Percentiles rank a stretch among this genome's conserved stretches.
These are phyloP conservation scores for Azemiops feae DNA, from an alignment of 2,113 vertebrate genomes.

Conservation along the genomic window DNA sequence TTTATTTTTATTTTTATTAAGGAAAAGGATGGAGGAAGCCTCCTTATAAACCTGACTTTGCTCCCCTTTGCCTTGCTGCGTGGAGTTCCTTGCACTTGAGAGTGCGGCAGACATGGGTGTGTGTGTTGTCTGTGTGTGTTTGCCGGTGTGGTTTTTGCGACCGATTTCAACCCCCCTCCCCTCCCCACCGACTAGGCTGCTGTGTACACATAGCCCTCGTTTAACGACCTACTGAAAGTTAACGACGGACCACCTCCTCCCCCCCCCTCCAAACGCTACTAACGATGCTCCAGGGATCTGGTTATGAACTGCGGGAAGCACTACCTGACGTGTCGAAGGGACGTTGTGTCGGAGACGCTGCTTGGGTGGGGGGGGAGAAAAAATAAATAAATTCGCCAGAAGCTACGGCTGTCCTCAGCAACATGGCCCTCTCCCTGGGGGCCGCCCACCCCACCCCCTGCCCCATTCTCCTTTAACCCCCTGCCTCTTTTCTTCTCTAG, in stretches of 20 bases:
- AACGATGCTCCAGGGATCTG: background rate
- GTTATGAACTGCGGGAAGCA: background rate
- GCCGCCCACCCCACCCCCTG: background rate
- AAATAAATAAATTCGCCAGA: background rate
- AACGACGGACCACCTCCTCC: background rate
- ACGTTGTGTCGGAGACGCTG: background rate
- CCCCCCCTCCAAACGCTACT: background rate
- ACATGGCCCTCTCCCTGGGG: background rate
- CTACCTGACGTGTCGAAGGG: background rate
- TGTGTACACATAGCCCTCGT: too few relatives aligned
- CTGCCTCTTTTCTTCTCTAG: conserved; percentile 60
- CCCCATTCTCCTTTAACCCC: background rate
- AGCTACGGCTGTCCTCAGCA: too few relatives aligned
- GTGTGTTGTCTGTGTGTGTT: too few relatives aligned
- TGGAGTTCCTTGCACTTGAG: background rate
- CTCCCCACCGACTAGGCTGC: background rate
- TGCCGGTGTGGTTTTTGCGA: background rate
- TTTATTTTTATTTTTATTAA: background rate
- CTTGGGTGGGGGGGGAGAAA: rapidly evolving
- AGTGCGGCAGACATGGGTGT: background rate
- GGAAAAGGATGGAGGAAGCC: background rate
- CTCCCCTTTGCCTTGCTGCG: rapidly evolving
- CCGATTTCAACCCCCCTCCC: background rate
- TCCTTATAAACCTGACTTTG: background rate
- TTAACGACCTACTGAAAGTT: background rate